phyloP scores from a whole-genome alignment of 2,888 invertebrate genomes.

The Liopterus haemorrhoidalis region DNA sequence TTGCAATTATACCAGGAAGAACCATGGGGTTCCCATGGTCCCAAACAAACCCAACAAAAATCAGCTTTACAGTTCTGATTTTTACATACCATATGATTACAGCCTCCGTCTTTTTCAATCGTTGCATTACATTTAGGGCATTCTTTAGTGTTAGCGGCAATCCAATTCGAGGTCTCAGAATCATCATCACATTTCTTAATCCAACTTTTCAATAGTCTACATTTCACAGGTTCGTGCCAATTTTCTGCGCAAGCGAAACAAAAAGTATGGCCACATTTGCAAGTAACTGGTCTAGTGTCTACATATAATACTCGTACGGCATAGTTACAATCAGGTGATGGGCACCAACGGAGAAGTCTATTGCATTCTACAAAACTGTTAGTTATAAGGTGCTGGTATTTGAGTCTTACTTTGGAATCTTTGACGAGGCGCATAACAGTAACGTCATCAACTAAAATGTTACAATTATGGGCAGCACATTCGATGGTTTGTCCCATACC shows the following conservation, averaged over 20 bases:
- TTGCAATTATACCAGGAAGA: constrained; percentile 98
- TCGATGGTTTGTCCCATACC: constrained; percentile 94
- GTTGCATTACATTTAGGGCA: constrained; percentile 98
- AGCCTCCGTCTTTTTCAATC: constrained; percentile 95
- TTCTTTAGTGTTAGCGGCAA: constrained; percentile 98
- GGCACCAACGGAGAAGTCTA: constrained; percentile 94
- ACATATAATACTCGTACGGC: constrained; percentile 82
- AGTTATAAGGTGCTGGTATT: constrained; percentile 96
- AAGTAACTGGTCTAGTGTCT: constrained; percentile 86
- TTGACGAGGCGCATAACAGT: constrained; percentile 88
- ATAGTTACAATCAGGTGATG: constrained; percentile 95
- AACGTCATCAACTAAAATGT: constrained; percentile 95
- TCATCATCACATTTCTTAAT: constrained; percentile 99
- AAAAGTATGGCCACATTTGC: constrained; percentile 90
- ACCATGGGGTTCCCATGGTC: constrained; percentile 98
- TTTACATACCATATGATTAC: constrained; percentile 99
- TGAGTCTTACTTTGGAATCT: constrained; percentile 80
- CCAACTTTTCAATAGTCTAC: constrained; percentile 89
- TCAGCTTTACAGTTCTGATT: constrained; percentile 97
- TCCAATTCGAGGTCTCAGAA: constrained; percentile 99
- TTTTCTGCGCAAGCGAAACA: constrained; percentile 96
- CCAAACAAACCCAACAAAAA: constrained; percentile 99
- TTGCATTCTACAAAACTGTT: constrained; percentile 99
- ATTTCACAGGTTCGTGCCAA: constrained; percentile 98
- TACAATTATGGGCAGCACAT: constrained; percentile 95